Conservation (phyloP, 2,797 vertebrate genomes). For the Eulemur albifrons region DNA sequence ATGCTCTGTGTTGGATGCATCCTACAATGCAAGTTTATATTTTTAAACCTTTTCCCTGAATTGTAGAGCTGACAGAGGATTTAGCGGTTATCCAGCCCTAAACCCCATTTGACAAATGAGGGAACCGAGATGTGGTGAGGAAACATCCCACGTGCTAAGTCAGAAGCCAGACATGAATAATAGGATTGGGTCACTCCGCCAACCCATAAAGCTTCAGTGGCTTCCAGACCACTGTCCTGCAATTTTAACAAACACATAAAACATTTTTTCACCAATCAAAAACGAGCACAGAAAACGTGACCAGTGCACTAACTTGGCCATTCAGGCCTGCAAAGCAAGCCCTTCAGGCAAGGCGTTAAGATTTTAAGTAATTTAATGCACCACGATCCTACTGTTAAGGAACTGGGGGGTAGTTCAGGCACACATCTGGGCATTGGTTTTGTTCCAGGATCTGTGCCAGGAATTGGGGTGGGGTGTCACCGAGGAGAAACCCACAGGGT, state of each 20-base stretch:
- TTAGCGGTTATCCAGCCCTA: neutral
- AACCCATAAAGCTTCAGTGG: neutral
- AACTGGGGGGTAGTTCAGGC: neutral
- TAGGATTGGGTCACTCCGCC: neutral
- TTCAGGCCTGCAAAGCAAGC: neutral
- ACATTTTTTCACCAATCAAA: fast-evolving
- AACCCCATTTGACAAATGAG: neutral
- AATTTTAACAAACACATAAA: neutral
- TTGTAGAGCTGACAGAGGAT: neutral
- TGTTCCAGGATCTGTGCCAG: neutral
- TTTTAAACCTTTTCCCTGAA: neutral
- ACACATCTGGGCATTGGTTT: neutral
- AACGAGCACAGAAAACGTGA: neutral
- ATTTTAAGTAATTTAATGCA: neutral
- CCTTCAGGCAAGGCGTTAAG: neutral
- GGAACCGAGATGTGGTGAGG: neutral
- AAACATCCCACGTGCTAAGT: neutral
- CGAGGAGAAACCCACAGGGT: neutral
- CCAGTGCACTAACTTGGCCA: neutral
- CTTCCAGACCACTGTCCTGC: neutral
- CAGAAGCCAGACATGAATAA: neutral
- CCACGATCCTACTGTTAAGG: neutral
- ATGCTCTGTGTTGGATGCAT: neutral
- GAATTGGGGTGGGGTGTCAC: neutral
- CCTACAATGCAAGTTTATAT: neutral